Evolutionary conservation across 1,140 invertebrate genomes (phyloP).

Genomic region (Calosoma granatense): DNA sequence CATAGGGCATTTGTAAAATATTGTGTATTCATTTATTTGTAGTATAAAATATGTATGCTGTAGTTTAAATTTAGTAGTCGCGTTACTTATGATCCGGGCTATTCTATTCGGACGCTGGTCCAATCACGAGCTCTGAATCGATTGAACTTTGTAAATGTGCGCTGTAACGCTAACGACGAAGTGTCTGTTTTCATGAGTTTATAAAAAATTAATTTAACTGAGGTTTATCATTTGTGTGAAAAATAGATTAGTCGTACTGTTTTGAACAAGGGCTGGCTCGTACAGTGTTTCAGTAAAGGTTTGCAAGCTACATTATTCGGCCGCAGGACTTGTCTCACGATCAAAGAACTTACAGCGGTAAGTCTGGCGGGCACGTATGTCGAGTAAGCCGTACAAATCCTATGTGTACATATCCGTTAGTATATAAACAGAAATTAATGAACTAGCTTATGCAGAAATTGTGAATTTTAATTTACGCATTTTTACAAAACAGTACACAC

Average conservation of each 20-base stretch:
- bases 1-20: not conserved
- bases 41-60: not conserved
- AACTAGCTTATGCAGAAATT: no score
- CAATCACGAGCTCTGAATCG: not conserved
- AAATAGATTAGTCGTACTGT: no score
- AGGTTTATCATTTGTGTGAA: not conserved
- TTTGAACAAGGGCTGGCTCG: not conserved
- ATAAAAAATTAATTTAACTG: not conserved
- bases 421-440: no score
- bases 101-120: no score
- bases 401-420: not conserved
- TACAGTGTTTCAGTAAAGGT: not conserved
- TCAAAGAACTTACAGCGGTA: not conserved
- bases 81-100: not conserved
- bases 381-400: not conserved
- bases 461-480: no score
- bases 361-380: not conserved
- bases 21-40: not conserved
- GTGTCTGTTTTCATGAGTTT: not conserved
- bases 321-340: not conserved
- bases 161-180: not conserved
- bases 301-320: no score
- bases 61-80: not conserved
- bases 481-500: no score
- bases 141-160: not conserved